Evolutionary conservation across 1,140 invertebrate genomes (phyloP), one percentile per base, ranked within the genome.

Genomic region (Lamellibrachia luymesi): DNA sequence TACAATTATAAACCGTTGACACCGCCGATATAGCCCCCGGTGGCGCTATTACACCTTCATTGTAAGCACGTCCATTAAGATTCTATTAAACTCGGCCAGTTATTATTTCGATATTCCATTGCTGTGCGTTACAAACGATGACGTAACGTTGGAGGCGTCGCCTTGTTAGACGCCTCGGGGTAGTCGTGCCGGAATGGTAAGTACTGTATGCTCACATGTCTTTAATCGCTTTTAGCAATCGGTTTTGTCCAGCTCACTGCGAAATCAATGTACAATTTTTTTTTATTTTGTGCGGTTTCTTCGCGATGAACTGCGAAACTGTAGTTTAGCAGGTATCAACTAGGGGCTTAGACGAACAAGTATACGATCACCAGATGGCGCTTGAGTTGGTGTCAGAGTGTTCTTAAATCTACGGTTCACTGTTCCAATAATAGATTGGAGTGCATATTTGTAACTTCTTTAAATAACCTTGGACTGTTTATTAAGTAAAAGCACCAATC

Each of bases 61-160:
- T 80, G 64, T 80, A 22, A 22, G 13, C 64, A 22, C 64, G 64
- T 80, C 64, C 64, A 80, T 80, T 80, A 80, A 10, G 64, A 80
- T 8, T 80, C 64, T 10, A 80, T 80, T 80, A 80, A 80, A 80
- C 64, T 80, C 64, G 7, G 64, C 13, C 64, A 80, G 64, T 80
- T 80, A 80, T 80, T 80, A 80, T 80, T 80, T 80, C 64, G 13
- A 80, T 80, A 80, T 80, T 80, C 64, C 64, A 80, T 80, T 80
- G 13, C 13, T 17, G 64, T 80, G 6, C 17, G 13, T 80, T 17
- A 80, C 64, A 80, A 22, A 80, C 64, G 13, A 22, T 80, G 64
- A 80, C 64, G 64, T 17, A 80, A 80, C 17, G 64, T 80, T 80
- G 25, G 64, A 4, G 1, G 64, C 64, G 13, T 80, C 25, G 64